Percentiles rank a stretch among this genome's conserved stretches.
phyloP scores from a whole-genome alignment of 1,140 invertebrate genomes.

The Saxidomus purpurata region DNA sequence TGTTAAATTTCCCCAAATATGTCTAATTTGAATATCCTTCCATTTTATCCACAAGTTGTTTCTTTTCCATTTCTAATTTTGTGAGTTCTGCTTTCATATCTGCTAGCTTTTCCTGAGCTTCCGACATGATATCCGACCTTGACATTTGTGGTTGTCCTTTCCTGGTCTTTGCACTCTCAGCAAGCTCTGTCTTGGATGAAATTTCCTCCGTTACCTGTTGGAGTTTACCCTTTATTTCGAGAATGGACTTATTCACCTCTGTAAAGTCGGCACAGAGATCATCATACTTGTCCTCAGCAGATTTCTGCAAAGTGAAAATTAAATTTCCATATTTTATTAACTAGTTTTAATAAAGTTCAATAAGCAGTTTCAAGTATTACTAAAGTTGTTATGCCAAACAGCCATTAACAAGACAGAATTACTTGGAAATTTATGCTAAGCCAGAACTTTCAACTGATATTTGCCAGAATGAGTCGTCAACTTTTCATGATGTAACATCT shows the following conservation, averaged over 20 bases:
- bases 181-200: constrained; percentile 67
- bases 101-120: constrained; percentile 67
- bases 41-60: constrained; percentile 69
- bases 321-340: not conserved
- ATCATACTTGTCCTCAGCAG: constrained; percentile 76
- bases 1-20: too few species aligned
- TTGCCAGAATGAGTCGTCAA: too few species aligned
- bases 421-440: too few species aligned
- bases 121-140: constrained; percentile 24
- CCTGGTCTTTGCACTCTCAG: constrained; percentile 50
- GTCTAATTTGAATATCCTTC: constrained; percentile 41
- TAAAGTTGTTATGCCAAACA: too few species aligned
- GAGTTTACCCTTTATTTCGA: constrained; percentile 67
- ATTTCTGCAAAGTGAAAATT: constrained; percentile 58
- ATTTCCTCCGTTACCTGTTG: constrained; percentile 72
- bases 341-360: too few species aligned
- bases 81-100: constrained; percentile 65
- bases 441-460: too few species aligned
- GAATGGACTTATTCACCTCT: constrained; percentile 71
- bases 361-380: too few species aligned
- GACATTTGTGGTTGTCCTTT: constrained; percentile 49
- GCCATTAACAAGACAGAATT: too few species aligned
- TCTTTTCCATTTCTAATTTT: constrained; percentile 75
- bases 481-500: too few species aligned
- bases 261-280: constrained; percentile 79